phyloP scores from a whole-genome alignment of 2,113 vertebrate species.

The Pavo muticus region DNA sequence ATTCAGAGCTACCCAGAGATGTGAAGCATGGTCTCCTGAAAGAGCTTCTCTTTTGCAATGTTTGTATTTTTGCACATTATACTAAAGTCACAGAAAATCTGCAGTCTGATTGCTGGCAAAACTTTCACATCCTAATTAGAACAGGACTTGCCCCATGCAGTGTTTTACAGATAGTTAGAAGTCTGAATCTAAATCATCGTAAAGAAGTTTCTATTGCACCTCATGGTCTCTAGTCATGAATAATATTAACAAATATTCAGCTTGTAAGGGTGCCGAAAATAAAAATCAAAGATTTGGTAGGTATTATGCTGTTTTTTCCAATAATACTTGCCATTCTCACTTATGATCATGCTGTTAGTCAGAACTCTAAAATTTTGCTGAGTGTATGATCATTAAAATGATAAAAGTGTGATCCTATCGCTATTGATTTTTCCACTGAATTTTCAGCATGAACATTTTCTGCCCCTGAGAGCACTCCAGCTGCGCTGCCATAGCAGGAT shows the following conservation, averaged over 20 bases:
- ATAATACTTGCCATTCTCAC: not conserved
- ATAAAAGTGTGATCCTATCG: not conserved
- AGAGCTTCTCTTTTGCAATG: not conserved
- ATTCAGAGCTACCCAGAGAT: not conserved
- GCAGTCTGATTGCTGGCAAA: not conserved
- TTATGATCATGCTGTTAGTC: not conserved
- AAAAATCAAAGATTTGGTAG: not conserved
- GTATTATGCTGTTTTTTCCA: not conserved
- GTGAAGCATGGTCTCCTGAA: not conserved
- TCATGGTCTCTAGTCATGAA: not conserved
- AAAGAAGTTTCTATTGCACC: not conserved
- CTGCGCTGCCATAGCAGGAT: not conserved
- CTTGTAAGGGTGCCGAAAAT: not conserved
- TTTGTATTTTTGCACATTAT: not conserved
- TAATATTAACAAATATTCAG: not conserved
- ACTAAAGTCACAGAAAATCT: not conserved
- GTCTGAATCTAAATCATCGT: not conserved
- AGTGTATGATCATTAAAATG: not conserved
- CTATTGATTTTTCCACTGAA: not conserved
- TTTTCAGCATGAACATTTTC: conserved; percentile 1
- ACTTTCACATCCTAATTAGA: not conserved
- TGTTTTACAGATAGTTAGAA: not conserved
- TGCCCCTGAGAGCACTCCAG: not conserved
- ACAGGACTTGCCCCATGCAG: not conserved
- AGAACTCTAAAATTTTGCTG: not conserved